Evolutionary conservation across 2,797 vertebrate species (phyloP).

Genomic region (Anguilla megastoma): DNA sequence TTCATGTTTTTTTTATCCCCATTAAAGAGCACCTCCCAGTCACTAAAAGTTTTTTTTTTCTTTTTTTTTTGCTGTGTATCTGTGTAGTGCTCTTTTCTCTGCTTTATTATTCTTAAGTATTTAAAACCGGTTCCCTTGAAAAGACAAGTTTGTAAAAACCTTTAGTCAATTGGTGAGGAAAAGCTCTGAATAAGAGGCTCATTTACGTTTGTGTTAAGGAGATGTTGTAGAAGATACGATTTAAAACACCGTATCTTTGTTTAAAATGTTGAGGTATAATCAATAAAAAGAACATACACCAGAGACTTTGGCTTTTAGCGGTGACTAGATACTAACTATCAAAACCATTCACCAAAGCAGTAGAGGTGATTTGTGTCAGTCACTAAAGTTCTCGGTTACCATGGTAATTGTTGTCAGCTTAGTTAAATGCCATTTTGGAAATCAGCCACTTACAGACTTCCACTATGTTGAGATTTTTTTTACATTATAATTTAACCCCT

Average conservation of each 20-base stretch:
- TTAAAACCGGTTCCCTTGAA: too few relatives aligned
- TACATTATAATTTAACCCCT: background rate
- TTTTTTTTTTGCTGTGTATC: too few relatives aligned
- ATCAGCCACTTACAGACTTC: background rate
- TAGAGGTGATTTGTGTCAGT: background rate
- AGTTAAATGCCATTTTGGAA: background rate
- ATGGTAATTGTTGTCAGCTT: background rate
- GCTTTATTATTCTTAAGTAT: too few relatives aligned
- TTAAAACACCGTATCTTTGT: background rate
- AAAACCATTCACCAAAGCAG: background rate
- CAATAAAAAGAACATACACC: background rate
- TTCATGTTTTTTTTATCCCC: too few relatives aligned
- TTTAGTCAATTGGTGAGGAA: too few relatives aligned
- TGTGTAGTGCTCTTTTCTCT: too few relatives aligned
- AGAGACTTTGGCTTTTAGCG: background rate
- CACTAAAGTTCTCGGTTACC: background rate
- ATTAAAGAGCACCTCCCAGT: too few relatives aligned
- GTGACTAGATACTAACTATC: background rate
- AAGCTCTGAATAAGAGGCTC: too few relatives aligned
- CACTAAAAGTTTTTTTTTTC: too few relatives aligned
- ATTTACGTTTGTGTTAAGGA: background rate
- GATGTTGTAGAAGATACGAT: background rate
- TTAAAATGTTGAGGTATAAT: background rate
- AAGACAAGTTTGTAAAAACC: too few relatives aligned
- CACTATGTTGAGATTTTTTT: background rate